Base-by-base conservation (phyloP, 1,140 invertebrate species). In the Neocloeon triangulifer region DNA sequence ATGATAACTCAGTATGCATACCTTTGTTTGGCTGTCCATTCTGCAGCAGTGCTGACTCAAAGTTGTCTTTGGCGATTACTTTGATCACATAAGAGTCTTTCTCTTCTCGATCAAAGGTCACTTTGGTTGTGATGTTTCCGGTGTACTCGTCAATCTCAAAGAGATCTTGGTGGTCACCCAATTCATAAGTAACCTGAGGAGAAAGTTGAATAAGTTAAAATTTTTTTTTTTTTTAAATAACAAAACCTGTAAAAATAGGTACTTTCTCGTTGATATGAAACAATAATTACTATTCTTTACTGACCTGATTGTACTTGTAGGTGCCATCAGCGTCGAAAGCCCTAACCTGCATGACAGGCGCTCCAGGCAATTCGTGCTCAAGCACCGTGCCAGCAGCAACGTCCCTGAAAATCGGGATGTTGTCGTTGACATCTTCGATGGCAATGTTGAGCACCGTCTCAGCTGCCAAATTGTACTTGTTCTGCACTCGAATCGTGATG, bases 261-360 rank as follows among this genome's bases (percentile, higher is more conserved):
- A 25, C 9, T 33, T n/a, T 4, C 17, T 31, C 18, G 28, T 12
- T 27, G 28, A 6, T 10, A n/a, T 15, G n/a, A n/a, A 30, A 14
- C 17, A 18, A 13, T 30, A 32, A 12, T 35, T 7, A 13, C 35
- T n/a, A n/a, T n/a, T n/a, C n/a, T n/a, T n/a, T n/a, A n/a, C 36
- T 40, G 43, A 66, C 62, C 46, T 76, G 70, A 47, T 82, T 84
- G 44, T 84, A 72, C 1, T 65, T 72, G 12, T 64, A 56, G 7
- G 80, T 85, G 2, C 75, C 77, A 47, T 94, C 88, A 33, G 62
- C 66, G 51, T 94, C 88, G 27, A 77, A 70, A 4, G 86, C 86
- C 42, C 66, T 53, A 5, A 89, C 74, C 51, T 81, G 73, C 66
- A 85, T 79, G 1, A 89, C 82, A 1, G 66, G 61, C 4, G 79